phyloP scores from a whole-genome alignment of 2,888 invertebrate genomes.

The Chloromyia formosa region DNA sequence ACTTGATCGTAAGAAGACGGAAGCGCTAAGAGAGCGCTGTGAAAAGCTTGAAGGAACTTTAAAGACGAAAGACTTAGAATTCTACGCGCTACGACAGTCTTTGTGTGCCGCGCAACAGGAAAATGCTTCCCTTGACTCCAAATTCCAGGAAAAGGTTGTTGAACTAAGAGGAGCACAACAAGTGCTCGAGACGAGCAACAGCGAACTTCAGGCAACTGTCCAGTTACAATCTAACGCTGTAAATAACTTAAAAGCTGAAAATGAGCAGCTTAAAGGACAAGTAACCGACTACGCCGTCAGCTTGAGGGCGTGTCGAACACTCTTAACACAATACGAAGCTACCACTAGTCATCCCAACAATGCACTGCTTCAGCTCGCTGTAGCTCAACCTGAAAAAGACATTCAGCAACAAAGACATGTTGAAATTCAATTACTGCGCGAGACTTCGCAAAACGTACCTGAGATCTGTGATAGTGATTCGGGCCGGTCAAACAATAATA shows the following conservation, averaged over 20 bases:
- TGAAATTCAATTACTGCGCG: conserved; percentile 37
- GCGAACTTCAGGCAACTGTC: too few species aligned
- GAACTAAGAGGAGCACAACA: not conserved
- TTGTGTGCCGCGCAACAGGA: not conserved
- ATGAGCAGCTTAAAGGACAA: not conserved
- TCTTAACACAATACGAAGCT: conserved; percentile 8
- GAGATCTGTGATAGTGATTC: conserved; percentile 43
- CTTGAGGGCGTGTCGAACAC: not conserved
- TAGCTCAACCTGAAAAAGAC: not conserved
- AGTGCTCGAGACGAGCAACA: not conserved
- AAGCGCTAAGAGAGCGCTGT: not conserved
- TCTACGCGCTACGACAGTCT: not conserved
- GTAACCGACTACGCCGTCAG: not conserved
- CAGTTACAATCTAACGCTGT: not conserved
- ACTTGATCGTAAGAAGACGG: not conserved
- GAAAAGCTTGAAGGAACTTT: not conserved
- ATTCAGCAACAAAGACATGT: not conserved
- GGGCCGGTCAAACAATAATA: not conserved
- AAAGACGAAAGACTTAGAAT: not conserved
- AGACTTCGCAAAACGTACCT: conserved; percentile 43
- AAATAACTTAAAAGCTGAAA: not conserved
- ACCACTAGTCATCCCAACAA: not conserved
- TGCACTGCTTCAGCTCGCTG: not conserved
- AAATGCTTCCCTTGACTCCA: not conserved
- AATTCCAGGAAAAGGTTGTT: too few species aligned